A percentile compares a stretch with the other conserved stretches of the same genome.
Evolutionary conservation across 2,888 invertebrate genomes (phyloP).

Genomic region (Perdita meconis): DNA sequence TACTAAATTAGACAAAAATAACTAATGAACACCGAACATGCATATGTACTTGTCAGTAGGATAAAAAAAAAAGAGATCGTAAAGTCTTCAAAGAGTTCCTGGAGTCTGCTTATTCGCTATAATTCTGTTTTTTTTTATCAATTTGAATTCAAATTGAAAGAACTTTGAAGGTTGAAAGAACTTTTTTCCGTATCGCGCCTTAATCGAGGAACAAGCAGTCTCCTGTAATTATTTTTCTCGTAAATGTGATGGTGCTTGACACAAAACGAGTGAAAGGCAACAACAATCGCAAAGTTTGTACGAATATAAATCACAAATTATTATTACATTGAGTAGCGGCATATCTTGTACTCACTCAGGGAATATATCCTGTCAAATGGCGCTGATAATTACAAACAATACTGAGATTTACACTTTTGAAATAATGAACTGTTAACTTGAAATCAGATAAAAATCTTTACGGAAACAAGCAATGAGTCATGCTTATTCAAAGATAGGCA

Average conservation of each 20-base stretch:
- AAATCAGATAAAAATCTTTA: constrained; percentile 79
- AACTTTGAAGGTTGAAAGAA: constrained; percentile 6
- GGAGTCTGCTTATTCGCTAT: constrained; percentile 74
- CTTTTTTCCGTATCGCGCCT: constrained; percentile 48
- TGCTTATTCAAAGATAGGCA: constrained; percentile 76
- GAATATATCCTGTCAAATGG: constrained; percentile 84
- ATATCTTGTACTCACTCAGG: constrained; percentile 84
- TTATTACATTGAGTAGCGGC: constrained; percentile 83
- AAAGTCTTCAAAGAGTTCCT: constrained; percentile 56
- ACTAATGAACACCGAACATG: constrained; percentile 79
- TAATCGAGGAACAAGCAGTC: constrained; percentile 70
- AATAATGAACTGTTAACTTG: constrained; percentile 81
- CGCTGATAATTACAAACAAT: constrained; percentile 84
- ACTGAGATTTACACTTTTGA: constrained; percentile 84
- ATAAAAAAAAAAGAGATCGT: constrained; percentile 69
- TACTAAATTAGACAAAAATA: constrained; percentile 57
- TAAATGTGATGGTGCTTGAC: constrained; percentile 79
- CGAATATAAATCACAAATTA: constrained; percentile 75
- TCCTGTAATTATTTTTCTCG: constrained; percentile 61
- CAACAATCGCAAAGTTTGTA: constrained; percentile 74
- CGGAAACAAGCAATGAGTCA: constrained; percentile 78
- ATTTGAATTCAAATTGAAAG: constrained; percentile 14
- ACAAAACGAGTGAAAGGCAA: constrained; percentile 80
- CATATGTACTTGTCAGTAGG: constrained; percentile 74
- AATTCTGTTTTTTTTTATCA: too few relatives aligned